phyloP scores from a whole-genome alignment of 2,113 vertebrate species.

The Hipposideros armiger region DNA sequence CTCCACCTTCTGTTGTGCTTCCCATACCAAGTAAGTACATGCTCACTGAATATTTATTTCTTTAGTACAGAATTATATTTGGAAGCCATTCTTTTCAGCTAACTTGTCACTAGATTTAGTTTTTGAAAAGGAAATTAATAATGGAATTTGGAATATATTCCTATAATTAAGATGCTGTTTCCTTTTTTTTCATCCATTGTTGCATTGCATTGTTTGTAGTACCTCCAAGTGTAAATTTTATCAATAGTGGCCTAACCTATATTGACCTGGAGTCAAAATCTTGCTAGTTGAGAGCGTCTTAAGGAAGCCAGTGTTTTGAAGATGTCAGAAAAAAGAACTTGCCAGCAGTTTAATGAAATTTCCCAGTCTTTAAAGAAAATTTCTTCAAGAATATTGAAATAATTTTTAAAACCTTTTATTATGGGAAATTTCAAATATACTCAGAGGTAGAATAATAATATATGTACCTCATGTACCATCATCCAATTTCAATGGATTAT shows the following conservation, averaged over 20 bases:
- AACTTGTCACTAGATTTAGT: neutral
- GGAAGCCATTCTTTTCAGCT: neutral
- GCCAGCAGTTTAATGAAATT: constrained; percentile 29
- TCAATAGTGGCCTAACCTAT: neutral
- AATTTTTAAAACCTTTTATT: neutral
- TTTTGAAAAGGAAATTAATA: constrained; percentile 41
- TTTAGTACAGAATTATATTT: constrained; percentile 35
- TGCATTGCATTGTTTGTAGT: constrained; percentile 17
- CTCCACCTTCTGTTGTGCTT: constrained; percentile 94
- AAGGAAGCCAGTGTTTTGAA: constrained; percentile 51
- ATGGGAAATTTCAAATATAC: too few species aligned
- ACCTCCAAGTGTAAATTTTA: constrained; percentile 42
- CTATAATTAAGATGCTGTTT: constrained; percentile 2
- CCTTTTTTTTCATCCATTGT: neutral
- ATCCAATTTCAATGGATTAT: neutral
- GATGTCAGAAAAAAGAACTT: neutral
- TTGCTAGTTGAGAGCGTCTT: neutral
- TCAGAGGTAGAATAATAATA: constrained; percentile 11
- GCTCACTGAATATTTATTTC: constrained; percentile 1
- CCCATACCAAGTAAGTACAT: constrained; percentile 92
- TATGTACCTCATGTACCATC: neutral
- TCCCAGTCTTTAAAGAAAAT: constrained; percentile 42
- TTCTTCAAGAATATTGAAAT: constrained; percentile 38
- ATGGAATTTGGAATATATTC: constrained; percentile 54
- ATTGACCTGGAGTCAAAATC: constrained; percentile 20